phyloP scores from a whole-genome alignment of 1,140 invertebrate species.

The Eumeta japonica region DNA sequence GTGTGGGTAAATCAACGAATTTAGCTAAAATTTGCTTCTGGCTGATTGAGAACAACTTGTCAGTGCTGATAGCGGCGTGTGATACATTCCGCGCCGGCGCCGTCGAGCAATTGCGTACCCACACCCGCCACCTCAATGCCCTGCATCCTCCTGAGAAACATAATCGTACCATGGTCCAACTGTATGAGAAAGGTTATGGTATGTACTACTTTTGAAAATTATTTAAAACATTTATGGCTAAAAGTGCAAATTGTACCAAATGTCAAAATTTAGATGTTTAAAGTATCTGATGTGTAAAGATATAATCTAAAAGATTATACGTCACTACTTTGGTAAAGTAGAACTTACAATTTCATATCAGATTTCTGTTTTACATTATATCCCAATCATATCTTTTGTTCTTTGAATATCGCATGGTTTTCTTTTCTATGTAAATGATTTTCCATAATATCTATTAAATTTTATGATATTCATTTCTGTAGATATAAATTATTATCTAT shows the following conservation, averaged over 20 bases:
- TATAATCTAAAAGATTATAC: too few relatives aligned
- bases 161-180: constrained; percentile 77
- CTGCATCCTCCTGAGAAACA: constrained; percentile 82
- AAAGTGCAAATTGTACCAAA: too few relatives aligned
- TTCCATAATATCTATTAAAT: neutral
- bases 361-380: too few relatives aligned
- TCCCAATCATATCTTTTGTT: neutral
- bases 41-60: constrained; percentile 96
- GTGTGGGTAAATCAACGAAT: constrained; percentile 99
- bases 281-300: too few relatives aligned
- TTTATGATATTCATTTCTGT: constrained; percentile 1
- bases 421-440: neutral
- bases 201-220: constrained; percentile 14
- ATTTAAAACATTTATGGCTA: too few relatives aligned
- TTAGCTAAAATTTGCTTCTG: constrained; percentile 99
- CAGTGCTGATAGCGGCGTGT: constrained; percentile 96
- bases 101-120: constrained; percentile 96
- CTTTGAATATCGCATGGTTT: neutral
- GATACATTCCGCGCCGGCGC: constrained; percentile 99
- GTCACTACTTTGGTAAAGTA: too few relatives aligned
- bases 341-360: too few relatives aligned
- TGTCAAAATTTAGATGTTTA: too few relatives aligned
- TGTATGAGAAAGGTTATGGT: constrained; percentile 98
- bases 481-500: too few relatives aligned
- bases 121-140: constrained; percentile 90